phyloP scores from a whole-genome alignment of 2,113 vertebrate genomes.

The Turnix velox region DNA sequence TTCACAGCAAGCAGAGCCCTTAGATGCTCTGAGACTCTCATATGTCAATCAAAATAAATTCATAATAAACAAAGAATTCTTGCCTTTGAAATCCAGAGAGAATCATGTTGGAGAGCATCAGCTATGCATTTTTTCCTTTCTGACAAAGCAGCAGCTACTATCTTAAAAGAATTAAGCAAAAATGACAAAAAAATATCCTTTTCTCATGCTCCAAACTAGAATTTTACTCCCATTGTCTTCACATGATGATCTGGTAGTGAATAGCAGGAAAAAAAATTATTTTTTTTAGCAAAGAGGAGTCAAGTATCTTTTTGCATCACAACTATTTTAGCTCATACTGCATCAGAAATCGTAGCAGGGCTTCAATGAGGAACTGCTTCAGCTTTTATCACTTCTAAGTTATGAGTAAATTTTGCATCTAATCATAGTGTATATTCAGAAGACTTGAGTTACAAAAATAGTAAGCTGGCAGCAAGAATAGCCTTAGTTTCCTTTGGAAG shows the following conservation, averaged over 20 bases:
- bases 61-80: constrained; percentile 48
- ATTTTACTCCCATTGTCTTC: background rate
- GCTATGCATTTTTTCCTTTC: constrained; percentile 23
- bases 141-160: background rate
- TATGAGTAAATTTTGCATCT: background rate
- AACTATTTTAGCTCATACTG: background rate
- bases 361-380: background rate
- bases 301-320: background rate
- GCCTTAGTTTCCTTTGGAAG: background rate
- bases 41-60: constrained; percentile 57
- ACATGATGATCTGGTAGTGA: background rate
- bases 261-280: background rate
- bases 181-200: background rate
- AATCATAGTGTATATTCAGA: background rate
- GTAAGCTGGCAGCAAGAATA: background rate
- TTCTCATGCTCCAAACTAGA: background rate
- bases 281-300: background rate
- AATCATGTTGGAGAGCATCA: background rate
- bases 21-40: constrained; percentile 1
- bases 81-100: constrained; percentile 43
- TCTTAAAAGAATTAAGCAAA: background rate
- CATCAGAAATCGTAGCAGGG: background rate
- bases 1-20: constrained; percentile 35
- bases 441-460: background rate
- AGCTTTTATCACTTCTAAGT: background rate